Conservation (phyloP, 2,113 vertebrate species). For the Dipodomys ordii region DNA sequence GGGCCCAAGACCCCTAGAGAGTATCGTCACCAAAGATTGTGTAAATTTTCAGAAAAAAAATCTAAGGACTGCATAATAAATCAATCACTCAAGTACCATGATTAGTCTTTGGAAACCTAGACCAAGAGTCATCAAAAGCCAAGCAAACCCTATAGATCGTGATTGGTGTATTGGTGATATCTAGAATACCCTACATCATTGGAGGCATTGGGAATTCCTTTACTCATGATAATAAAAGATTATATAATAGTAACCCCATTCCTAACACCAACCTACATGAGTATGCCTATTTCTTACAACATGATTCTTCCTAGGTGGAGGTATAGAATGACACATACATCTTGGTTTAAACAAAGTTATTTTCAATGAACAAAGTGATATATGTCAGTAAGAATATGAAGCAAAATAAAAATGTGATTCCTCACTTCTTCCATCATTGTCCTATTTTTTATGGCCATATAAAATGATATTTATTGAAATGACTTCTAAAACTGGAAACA, state of each 20-base stretch:
- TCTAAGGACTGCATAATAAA: not conserved
- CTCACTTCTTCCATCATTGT: not conserved
- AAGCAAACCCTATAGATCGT: not conserved
- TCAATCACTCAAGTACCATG: not conserved
- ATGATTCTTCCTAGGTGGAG: not conserved
- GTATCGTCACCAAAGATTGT: not conserved
- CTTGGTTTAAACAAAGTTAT: not conserved
- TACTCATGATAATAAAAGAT: not conserved
- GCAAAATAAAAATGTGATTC: not conserved
- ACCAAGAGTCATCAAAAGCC: not conserved
- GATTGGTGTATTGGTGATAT: not conserved
- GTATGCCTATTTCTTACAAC: not conserved
- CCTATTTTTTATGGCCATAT: no score
- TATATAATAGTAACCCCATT: not conserved
- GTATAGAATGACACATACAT: slow-evolving; percentile 1
- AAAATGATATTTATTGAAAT: no score
- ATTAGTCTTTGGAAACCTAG: not conserved
- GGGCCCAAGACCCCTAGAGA: no score
- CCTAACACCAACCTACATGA: not conserved
- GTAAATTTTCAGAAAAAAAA: not conserved
- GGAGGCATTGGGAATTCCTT: not conserved
- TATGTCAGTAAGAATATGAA: slow-evolving; percentile 8
- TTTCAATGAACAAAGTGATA: not conserved
- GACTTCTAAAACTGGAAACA: no score
- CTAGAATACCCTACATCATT: not conserved